Evolutionary conservation across 2,888 invertebrate species (phyloP).

Genomic region (Phragmatobia fuliginosa): DNA sequence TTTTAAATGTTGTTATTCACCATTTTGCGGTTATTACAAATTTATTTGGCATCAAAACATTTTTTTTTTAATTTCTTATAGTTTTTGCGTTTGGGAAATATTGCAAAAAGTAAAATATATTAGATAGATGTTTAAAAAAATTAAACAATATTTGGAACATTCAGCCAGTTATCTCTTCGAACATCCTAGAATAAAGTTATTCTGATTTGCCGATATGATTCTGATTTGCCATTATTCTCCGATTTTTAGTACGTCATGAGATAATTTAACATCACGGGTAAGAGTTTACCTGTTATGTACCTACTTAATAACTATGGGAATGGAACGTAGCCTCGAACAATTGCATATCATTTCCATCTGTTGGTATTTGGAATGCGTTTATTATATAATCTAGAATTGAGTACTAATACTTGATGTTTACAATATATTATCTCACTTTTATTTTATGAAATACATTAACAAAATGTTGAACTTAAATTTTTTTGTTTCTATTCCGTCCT

Average conservation of each 20-base stretch:
- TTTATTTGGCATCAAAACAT: too few species aligned
- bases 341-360: conserved; percentile 30
- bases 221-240: too few species aligned
- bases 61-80: too few species aligned
- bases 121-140: too few species aligned
- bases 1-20: too few species aligned
- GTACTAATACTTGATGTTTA: conserved; percentile 27
- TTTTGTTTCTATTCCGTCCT: neutral
- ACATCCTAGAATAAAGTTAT: neutral
- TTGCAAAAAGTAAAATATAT: too few species aligned
- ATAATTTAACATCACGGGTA: neutral
- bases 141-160: too few species aligned
- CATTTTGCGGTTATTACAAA: too few species aligned
- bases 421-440: conserved; percentile 22
- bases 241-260: neutral
- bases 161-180: neutral
- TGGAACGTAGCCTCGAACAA: conserved; percentile 25
- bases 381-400: conserved; percentile 34
- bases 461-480: neutral
- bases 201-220: too few species aligned
- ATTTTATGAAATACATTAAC: conserved; percentile 27
- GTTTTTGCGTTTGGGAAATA: too few species aligned
- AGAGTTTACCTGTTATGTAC: conserved; percentile 5
- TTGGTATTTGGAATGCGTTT: conserved; percentile 38
- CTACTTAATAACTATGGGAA: conserved; percentile 34